Conservation (phyloP, 2,888 invertebrate species). For the Zhuqinia jingwanae region DNA sequence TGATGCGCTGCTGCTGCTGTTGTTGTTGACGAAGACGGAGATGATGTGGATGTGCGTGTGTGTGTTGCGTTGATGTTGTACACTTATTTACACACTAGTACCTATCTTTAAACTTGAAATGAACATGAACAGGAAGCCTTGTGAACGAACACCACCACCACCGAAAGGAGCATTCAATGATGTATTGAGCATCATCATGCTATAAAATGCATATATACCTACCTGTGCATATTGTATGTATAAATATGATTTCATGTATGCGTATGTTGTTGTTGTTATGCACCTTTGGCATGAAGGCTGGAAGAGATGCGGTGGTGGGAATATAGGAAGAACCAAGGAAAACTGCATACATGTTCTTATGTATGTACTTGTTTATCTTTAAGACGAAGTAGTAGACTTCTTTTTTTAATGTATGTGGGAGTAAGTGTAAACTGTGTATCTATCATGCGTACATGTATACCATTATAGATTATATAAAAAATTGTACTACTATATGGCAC, state of each 20-base stretch:
- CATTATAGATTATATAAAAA: not conserved
- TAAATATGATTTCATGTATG: no score
- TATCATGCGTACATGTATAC: not conserved
- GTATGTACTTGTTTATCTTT: conserved; percentile 6
- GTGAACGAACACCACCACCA: not conserved
- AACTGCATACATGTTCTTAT: conserved; percentile 1
- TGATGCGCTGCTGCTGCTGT: not conserved
- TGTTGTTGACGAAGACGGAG: not conserved
- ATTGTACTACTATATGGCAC: not conserved
- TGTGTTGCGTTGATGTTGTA: conserved; percentile 13
- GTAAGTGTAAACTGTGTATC: no score
- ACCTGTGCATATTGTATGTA: no score
- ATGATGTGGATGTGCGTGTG: conserved; percentile 13
- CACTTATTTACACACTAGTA: not conserved
- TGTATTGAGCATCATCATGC: not conserved
- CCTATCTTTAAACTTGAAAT: not conserved
- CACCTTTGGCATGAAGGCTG: not conserved
- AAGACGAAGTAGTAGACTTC: no score
- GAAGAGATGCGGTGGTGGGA: not conserved
- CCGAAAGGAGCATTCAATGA: not conserved
- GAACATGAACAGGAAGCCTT: no score
- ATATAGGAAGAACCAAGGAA: not conserved
- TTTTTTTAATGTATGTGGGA: no score
- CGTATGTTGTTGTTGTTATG: not conserved
- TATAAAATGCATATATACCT: no score